Base-by-base conservation (phyloP, 2,797 vertebrate species). In the Macroramphosus scolopax region DNA sequence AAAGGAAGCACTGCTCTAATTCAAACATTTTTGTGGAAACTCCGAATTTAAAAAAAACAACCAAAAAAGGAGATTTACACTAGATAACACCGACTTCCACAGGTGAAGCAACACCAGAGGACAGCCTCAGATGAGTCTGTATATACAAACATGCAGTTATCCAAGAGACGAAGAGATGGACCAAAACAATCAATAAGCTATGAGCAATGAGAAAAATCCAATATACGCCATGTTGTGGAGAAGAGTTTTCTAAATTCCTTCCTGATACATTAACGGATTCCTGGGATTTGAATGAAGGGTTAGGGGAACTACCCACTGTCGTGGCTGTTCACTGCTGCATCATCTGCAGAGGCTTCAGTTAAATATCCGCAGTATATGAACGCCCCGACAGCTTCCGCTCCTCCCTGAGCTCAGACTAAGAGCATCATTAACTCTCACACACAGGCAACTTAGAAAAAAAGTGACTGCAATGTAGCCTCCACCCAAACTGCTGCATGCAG, bases 351-450 rank as follows among this genome's bases (percentile, higher is more conserved):
- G 33, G 51, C 17, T 44, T 64, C 37, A 55, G 68, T 81, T 65
- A 28, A 70, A 78, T 73, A 65, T 81, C 60, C 49, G 68, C 48
- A 26, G 44, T 7, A 51, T 25, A 60, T 15, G 63, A 62, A 60
- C 42, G 35, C 32, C 51, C 38, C 32, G 17, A 17, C 31, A 51
- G 81, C 53, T 51, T 63, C 34, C 56, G 54, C 46, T 47, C 33
- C 16, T 22, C 18, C 48, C 32, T 3, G 35, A 64, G 30, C 61
- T 51, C 34, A 18, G 26, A 17, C 51, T 51, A 51, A 75, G 50
- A 46, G 65, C 61, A 61, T 48, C 51, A 42, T 45, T 51, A 42
- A 24, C 44, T 72, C 57, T 42, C 14, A 4, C 29, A 47, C n/a
- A n/a, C n/a, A n/a, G 51, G 26, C 35, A 32, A 25, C 26, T 39